These are phyloP conservation scores for Hylia prasina DNA, from an alignment of 2,113 vertebrate species.

Conservation along the genomic window DNA sequence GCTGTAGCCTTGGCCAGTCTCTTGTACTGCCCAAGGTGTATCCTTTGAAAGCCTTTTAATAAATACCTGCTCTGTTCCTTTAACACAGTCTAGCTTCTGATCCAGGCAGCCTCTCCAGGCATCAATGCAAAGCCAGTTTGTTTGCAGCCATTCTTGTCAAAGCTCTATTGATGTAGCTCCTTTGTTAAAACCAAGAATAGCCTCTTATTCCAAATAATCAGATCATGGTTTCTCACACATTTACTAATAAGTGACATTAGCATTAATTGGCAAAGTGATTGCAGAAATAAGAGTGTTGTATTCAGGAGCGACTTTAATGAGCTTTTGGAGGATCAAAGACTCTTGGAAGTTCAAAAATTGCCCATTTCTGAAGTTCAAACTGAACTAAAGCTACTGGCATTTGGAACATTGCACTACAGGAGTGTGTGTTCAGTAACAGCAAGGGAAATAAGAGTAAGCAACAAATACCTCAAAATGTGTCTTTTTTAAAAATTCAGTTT, in stretches of 20 bases:
- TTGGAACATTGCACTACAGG: neutral
- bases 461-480: neutral
- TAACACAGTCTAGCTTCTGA: neutral
- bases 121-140: neutral
- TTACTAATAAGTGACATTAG: neutral
- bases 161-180: neutral
- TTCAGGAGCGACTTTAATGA: neutral
- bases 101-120: neutral
- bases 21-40: neutral
- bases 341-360: neutral
- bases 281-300: neutral
- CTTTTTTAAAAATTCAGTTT: neutral
- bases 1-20: neutral
- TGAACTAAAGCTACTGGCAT: neutral
- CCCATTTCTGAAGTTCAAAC: neutral
- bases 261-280: neutral
- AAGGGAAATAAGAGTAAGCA: neutral
- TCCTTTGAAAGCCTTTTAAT: neutral
- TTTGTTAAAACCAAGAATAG: neutral
- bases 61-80: neutral
- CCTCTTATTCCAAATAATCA: neutral
- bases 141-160: neutral
- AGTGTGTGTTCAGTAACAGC: neutral
- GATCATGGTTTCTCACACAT: neutral
- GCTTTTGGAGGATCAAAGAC: neutral